Conservation (phyloP, 1,140 invertebrate species). For the Archivesica marissinica region DNA sequence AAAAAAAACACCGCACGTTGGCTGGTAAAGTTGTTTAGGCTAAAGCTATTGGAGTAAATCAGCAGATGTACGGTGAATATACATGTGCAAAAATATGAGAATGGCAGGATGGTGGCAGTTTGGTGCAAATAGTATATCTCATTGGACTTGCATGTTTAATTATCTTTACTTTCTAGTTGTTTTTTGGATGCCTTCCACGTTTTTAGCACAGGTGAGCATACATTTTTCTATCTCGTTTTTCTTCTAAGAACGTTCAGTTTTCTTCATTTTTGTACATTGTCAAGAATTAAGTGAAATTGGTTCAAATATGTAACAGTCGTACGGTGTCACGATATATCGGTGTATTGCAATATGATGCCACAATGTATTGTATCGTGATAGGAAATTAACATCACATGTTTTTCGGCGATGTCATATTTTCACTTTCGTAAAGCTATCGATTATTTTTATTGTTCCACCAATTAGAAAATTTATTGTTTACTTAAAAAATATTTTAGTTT, state of each 20-base stretch:
- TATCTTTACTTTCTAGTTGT: conserved; percentile 19
- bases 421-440: too few species aligned
- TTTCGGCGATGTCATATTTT: too few species aligned
- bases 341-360: too few species aligned
- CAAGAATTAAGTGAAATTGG: conserved; percentile 31
- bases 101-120: conserved; percentile 3
- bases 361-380: too few species aligned
- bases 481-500: too few species aligned
- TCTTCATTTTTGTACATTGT: background rate
- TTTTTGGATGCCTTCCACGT: background rate
- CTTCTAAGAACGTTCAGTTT: background rate
- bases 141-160: conserved; percentile 39
- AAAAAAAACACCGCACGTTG: too few species aligned
- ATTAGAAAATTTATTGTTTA: too few species aligned
- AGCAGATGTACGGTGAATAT: background rate
- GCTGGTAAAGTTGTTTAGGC: too few species aligned
- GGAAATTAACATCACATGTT: too few species aligned
- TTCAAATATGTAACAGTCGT: background rate
- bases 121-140: background rate
- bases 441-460: too few species aligned
- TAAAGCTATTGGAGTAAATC: background rate
- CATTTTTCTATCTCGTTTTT: conserved; percentile 2
- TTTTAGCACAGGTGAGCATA: conserved; percentile 1
- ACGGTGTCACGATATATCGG: too few species aligned
- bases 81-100: background rate